Base-by-base conservation (phyloP, 1,140 invertebrate species). In the Lordiphosa clarofinis region DNA sequence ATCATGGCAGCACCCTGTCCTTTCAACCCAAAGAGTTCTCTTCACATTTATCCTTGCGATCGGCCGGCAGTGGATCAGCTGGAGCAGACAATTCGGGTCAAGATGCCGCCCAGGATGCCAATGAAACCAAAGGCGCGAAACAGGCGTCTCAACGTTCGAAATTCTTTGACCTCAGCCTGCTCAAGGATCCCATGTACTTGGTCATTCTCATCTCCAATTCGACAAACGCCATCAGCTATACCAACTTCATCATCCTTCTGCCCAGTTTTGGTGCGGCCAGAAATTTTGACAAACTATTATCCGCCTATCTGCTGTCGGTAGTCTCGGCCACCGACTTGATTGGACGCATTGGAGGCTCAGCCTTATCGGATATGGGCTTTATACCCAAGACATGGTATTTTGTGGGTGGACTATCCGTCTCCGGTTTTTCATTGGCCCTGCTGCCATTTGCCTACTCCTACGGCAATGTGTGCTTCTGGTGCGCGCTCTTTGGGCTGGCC, bases 181-280 rank as follows among this genome's bases (percentile, higher is more conserved):
- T 96, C 0, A 93, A 91, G 86, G 94, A 96, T 86, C 94, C 94
- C 0, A 91, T 95, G 28, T 96, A 95, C 78, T 90, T 96, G 36
- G 92, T 96, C 3, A 95, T 96, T 44, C 86, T 96, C 11, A 93
- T 96, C 62, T 96, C 95, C 0, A 96, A 95, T 75, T 95, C 93
- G 19, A 95, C 95, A 0, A 95, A 94, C 61, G 95, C 95, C 2
- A 94, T 96, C 39, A 95, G 94, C 46, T 96, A 96, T 71, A 96
- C 95, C 0, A 96, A 96, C 84, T 95, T 96, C 57, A 93, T 95
- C 0, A 95, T 96, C 44, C 74, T 96, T 2, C 89, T 96, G 10
- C 95, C 95, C 3, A 91, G 92, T 0, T 96, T 95, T 86, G 95
- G 94, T 1, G 84, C 92, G 8, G 90, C 91, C 10, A 88, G 95